These are phyloP conservation scores for Eurypyga helias DNA, from an alignment of 2,113 vertebrate species.

Conservation along the genomic window DNA sequence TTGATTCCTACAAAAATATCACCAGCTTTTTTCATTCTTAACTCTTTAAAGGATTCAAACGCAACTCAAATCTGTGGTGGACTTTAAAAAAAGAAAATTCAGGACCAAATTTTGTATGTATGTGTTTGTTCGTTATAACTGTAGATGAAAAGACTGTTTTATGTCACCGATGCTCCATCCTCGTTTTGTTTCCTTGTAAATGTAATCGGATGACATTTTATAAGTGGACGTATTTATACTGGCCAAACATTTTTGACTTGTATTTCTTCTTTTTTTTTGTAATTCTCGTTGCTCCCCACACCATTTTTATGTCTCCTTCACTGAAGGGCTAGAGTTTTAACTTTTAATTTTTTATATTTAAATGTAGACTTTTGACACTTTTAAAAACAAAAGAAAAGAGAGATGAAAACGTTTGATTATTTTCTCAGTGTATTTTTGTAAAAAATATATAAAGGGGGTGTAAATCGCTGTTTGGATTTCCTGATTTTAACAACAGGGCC, in stretches of 20 bases:
- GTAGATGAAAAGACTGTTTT: constrained; percentile 86
- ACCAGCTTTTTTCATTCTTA: constrained; percentile 98
- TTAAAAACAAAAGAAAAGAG: constrained; percentile 90
- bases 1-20: constrained; percentile 94
- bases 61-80: constrained; percentile 99
- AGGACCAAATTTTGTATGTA: constrained; percentile 97
- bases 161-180: constrained; percentile 89
- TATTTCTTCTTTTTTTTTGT: constrained; percentile 78
- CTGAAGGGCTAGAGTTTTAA: constrained; percentile 99
- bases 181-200: constrained; percentile 89
- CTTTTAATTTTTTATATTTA: constrained; percentile 99
- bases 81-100: constrained; percentile 90
- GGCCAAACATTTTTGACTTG: constrained; percentile 93
- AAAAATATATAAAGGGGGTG: constrained; percentile 99
- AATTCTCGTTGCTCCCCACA: constrained; percentile 89
- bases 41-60: constrained; percentile 98
- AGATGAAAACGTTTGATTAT: constrained; percentile 99
- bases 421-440: constrained; percentile 99
- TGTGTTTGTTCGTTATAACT: constrained; percentile 85
- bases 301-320: constrained; percentile 98
- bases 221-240: constrained; percentile 99
- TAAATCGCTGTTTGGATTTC: constrained; percentile 99
- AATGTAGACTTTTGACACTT: constrained; percentile 99
- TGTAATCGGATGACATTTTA: constrained; percentile 98
- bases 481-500: constrained; percentile 89